Evolutionary conservation across 2,888 invertebrate genomes (phyloP).

Genomic region (Platycheirus albimanus): DNA sequence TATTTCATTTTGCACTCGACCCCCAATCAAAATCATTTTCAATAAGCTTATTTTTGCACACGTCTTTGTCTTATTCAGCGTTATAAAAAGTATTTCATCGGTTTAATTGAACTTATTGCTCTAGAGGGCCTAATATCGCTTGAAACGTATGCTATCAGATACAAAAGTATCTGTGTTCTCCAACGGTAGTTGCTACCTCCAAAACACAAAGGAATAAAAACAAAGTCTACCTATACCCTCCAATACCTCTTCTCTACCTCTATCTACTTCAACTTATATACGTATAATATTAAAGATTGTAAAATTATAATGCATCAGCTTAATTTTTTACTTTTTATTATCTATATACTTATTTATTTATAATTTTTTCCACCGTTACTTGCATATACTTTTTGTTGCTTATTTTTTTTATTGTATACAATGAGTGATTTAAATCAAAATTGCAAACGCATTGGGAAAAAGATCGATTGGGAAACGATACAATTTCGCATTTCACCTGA

Average conservation of each 20-base stretch:
- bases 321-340: conserved; percentile 2
- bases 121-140: conserved; percentile 22
- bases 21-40: conserved; percentile 23
- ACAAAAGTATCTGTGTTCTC: conserved; percentile 14
- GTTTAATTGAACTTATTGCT: conserved; percentile 14
- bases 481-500: conserved; percentile 31
- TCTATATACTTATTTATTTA: background rate
- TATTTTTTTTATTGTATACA: background rate
- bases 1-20: conserved; percentile 66
- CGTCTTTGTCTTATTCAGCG: conserved; percentile 48
- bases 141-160: conserved; percentile 34
- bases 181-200: conserved; percentile 52
- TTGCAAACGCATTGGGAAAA: conserved; percentile 23
- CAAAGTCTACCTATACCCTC: conserved; percentile 34
- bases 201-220: conserved; percentile 16
- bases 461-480: conserved; percentile 3
- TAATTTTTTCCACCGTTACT: conserved; percentile 1
- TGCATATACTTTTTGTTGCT: background rate
- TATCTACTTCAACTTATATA: too few relatives aligned
- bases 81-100: conserved; percentile 41
- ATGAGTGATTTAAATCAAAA: background rate
- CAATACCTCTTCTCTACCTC: too few relatives aligned
- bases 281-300: conserved; percentile 5
- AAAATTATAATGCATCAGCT: conserved; percentile 38
- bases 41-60: conserved; percentile 69